Percentiles rank a stretch among this genome's conserved stretches.
phyloP scores from a whole-genome alignment of 2,797 vertebrate species.

The Setipinna tenuifilis region DNA sequence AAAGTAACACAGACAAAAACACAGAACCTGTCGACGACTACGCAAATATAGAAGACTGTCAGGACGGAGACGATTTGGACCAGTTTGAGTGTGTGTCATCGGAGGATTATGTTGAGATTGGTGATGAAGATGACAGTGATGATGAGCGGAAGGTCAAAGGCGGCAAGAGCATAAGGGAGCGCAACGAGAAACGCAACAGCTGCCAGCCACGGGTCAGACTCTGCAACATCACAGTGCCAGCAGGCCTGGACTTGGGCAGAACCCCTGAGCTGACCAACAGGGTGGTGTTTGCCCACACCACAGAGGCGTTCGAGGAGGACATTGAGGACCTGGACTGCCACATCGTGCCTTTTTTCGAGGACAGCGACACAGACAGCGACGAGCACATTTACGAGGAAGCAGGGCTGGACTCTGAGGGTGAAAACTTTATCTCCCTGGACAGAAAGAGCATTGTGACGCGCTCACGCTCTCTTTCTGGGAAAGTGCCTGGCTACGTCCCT shows the following conservation, averaged over 20 bases:
- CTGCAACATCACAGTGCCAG: slow-evolving; percentile 81
- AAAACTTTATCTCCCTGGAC: slow-evolving; percentile 81
- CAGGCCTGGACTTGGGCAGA: slow-evolving; percentile 73
- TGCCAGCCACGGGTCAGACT: slow-evolving; percentile 79
- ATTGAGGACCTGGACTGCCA: slow-evolving; percentile 83
- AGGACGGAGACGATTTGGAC: slow-evolving; percentile 60
- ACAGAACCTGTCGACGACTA: slow-evolving; percentile 74
- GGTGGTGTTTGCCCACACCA: slow-evolving; percentile 80
- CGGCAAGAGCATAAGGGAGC: slow-evolving; percentile 70
- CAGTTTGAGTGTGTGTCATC: slow-evolving; percentile 74
- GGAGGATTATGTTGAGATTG: slow-evolving; percentile 82
- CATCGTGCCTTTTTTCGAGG: slow-evolving; percentile 82
- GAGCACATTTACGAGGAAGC: slow-evolving; percentile 84
- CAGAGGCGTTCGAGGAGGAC: slow-evolving; percentile 82
- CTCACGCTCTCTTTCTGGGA: slow-evolving; percentile 92
- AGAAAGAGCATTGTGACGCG: slow-evolving; percentile 83
- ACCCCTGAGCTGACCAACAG: slow-evolving; percentile 80
- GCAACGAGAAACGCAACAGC: slow-evolving; percentile 67
- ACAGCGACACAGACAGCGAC: slow-evolving; percentile 78
- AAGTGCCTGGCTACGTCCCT: slow-evolving; percentile 88
- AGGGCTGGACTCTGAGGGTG: slow-evolving; percentile 78
- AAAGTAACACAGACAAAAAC: slow-evolving; percentile 55
- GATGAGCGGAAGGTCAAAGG: slow-evolving; percentile 69
- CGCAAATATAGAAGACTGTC: slow-evolving; percentile 73
- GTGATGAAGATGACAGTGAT: slow-evolving; percentile 76